These are phyloP conservation scores for Calidris pugnax DNA, from an alignment of 2,113 vertebrate genomes.

Conservation along the genomic window DNA sequence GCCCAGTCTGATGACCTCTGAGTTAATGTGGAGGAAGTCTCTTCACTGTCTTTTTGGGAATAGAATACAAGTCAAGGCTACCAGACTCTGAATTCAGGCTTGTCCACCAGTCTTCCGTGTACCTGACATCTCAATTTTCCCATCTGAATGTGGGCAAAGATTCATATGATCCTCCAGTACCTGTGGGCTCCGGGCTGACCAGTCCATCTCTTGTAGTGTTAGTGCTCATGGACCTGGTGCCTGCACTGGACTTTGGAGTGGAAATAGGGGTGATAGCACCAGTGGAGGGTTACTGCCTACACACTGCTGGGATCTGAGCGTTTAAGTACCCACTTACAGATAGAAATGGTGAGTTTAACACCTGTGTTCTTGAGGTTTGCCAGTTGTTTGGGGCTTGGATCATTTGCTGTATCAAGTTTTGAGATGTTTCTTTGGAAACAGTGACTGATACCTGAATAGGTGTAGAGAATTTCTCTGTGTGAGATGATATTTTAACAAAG, in stretches of 20 bases:
- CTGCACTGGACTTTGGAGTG: background rate
- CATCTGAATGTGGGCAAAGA: background rate
- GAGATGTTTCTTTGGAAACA: background rate
- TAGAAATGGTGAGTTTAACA: background rate
- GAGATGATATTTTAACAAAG: background rate
- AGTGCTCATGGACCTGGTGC: background rate
- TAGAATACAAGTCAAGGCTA: background rate
- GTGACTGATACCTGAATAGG: background rate
- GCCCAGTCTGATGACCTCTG: background rate
- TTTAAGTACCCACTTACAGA: background rate
- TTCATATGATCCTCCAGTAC: background rate
- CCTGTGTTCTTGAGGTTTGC: background rate
- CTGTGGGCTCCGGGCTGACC: accelerated
- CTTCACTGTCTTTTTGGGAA: background rate
- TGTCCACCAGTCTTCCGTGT: background rate
- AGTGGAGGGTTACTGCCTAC: background rate
- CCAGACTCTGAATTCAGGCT: background rate
- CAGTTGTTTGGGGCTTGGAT: background rate
- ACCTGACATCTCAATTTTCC: background rate
- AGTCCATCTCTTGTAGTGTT: background rate
- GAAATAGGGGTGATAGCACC: background rate
- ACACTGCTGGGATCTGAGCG: background rate
- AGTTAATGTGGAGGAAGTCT: background rate
- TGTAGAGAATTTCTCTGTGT: background rate
- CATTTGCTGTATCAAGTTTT: background rate